phyloP scores from a whole-genome alignment of 1,140 invertebrate genomes.

The Metopolophium dirhodum region DNA sequence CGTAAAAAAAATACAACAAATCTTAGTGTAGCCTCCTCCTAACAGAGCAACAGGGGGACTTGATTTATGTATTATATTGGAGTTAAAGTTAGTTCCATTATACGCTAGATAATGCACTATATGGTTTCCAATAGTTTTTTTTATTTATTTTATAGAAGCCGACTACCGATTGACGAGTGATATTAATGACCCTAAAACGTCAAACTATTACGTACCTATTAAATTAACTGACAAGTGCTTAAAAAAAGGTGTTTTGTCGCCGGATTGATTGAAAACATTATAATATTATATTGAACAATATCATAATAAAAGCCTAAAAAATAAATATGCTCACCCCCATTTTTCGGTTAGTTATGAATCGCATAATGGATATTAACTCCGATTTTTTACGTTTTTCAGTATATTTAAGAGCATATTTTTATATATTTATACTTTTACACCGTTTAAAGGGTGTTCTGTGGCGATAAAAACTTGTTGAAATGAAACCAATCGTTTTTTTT shows the following conservation, averaged over 20 bases:
- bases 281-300: too few relatives aligned
- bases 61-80: neutral
- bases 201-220: neutral
- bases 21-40: neutral
- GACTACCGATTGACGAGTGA: neutral
- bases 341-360: too few relatives aligned
- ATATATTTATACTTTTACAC: neutral
- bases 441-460: neutral
- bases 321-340: too few relatives aligned
- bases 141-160: neutral
- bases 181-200: neutral
- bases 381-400: too few relatives aligned
- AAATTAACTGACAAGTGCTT: neutral
- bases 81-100: neutral
- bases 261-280: too few relatives aligned
- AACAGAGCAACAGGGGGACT: neutral
- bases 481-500: too few relatives aligned
- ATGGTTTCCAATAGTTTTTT: neutral
- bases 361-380: too few relatives aligned
- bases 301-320: too few relatives aligned
- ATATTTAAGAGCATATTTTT: too few relatives aligned
- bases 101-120: neutral
- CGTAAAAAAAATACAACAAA: neutral
- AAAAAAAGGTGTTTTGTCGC: neutral
- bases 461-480: neutral